Evolutionary conservation across 1,140 invertebrate species (phyloP), one percentile per base, ranked within the genome.

Genomic region (Drosophila lacteicornis): DNA sequence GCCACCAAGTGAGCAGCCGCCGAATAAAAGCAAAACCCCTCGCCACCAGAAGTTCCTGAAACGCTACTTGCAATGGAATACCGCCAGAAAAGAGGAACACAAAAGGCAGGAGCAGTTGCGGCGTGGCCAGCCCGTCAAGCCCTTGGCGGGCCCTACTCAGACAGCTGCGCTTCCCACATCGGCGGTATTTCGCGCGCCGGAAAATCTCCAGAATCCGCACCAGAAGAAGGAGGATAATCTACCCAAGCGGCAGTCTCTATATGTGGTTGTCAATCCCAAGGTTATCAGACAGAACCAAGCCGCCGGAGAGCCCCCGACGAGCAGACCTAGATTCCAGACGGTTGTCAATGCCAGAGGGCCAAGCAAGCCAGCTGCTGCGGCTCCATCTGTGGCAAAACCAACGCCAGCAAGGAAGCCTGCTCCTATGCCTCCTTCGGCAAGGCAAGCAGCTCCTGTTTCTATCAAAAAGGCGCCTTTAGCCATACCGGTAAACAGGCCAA

Each of bases 61-160:
- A 0, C 77, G 81, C 12, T 84, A 58, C 17, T 22, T 69, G 0
- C 43, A 80, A 3, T 84, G 81, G 81, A 80, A 71, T 33, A 17
- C 46, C 4, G 9, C 36, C 12, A 58, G 4, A 15, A 79, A 36
- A 17, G 33, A 47, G 43, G 42, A 75, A 22, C 51, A 67, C 17
- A 67, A 53, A n/a, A 33, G 49, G 27, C 27, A 58, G 11, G 27
- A 60, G 4, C 33, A 47, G 19, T 12, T 49, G 9, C 63, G 38
- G 8, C 59, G 57, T 5, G 56, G 46, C 4, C 47, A 36, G 33
- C 42, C 30, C 2, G 15, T 19, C 19, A 59, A 73, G 13, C 36
- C 19, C n/a, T 15, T 38, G 13, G 13, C 13, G 0, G 19, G 53
- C 53, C 0, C 13, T 11, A n/a, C 11, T 19, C 55, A 40, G 22